Base-by-base conservation (phyloP, 2,797 vertebrate genomes). In the Apogon talboti region DNA sequence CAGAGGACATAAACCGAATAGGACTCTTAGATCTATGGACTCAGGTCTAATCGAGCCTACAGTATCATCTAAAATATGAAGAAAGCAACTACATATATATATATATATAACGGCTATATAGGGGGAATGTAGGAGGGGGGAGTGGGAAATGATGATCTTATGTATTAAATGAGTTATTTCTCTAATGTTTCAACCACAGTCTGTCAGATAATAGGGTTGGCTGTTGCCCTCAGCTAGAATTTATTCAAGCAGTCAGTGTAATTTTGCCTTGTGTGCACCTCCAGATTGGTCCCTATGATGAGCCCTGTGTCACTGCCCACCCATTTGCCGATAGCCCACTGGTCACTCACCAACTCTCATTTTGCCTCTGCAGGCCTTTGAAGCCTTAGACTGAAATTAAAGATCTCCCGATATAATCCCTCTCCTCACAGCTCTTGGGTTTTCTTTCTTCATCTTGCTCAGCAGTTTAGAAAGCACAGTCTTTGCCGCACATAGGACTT, bases 361-460 rank as follows among this genome's bases (percentile, higher is more conserved):
- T 90, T 90, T 90, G 84, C 76, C 78, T 78, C 55, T 60, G 54
- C 69, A 58, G 79, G 76, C 82, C 78, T 91, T 91, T 91, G 88
- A 91, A 89, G 88, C 77, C 79, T 57, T 46, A 55, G 81, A 88
- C 84, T 87, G 87, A 92, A 92, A 93, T 92, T 88, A 92, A 92
- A 92, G 91, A 92, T 92, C 81, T 80, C 47, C 83, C 76, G 91
- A 93, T 92, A 92, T 62, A 80, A 75, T 61, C 71, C 85, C 44
- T 47, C 68, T 55, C 76, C 87, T 73, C 59, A 42, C 83, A 79
- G 87, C 84, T 60, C 47, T 66, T 48, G 62, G 66, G 54, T 74
- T 63, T 14, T 63, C 55, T 78, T 63, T 62, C 58, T 77, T 64
- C 66, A 46, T 81, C 59, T 70, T 80, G 60, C 83, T 90, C 78